phyloP scores from a whole-genome alignment of 2,113 vertebrate species.

The Trinectes maculatus region DNA sequence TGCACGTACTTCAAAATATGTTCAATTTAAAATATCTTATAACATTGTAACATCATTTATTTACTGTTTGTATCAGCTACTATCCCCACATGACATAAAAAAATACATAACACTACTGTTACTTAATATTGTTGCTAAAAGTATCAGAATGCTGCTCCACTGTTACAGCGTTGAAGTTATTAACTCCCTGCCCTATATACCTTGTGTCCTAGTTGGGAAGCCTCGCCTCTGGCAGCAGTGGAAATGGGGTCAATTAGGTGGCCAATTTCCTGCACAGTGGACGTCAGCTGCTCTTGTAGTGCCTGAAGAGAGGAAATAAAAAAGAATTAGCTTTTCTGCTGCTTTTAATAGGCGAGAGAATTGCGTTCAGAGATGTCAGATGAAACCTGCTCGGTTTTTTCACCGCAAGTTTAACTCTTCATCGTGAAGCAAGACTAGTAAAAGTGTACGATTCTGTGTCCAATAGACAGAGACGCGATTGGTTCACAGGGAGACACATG shows the following conservation, averaged over 20 bases:
- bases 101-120: background rate
- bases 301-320: constrained; percentile 81
- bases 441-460: background rate
- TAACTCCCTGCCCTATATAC: constrained; percentile 75
- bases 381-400: constrained; percentile 6
- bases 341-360: constrained; percentile 33
- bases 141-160: constrained; percentile 23
- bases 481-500: background rate
- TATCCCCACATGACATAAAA: background rate
- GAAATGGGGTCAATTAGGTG: constrained; percentile 96
- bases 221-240: constrained; percentile 94
- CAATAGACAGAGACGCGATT: too few relatives aligned
- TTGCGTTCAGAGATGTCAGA: constrained; percentile 25
- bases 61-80: background rate
- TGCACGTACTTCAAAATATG: too few relatives aligned
- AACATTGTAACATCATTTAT: too few relatives aligned
- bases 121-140: constrained; percentile 1
- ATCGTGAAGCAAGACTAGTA: background rate
- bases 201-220: constrained; percentile 98
- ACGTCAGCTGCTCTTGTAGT: constrained; percentile 96
- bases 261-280: constrained; percentile 96
- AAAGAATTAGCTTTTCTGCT: constrained; percentile 36
- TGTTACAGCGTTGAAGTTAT: constrained; percentile 37
- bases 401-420: background rate
- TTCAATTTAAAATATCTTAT: too few relatives aligned